A percentile compares a stretch with the other conserved stretches of the same genome.
These are phyloP conservation scores for Linyphia triangularis DNA, from an alignment of 2,888 invertebrate species.

Conservation along the genomic window DNA sequence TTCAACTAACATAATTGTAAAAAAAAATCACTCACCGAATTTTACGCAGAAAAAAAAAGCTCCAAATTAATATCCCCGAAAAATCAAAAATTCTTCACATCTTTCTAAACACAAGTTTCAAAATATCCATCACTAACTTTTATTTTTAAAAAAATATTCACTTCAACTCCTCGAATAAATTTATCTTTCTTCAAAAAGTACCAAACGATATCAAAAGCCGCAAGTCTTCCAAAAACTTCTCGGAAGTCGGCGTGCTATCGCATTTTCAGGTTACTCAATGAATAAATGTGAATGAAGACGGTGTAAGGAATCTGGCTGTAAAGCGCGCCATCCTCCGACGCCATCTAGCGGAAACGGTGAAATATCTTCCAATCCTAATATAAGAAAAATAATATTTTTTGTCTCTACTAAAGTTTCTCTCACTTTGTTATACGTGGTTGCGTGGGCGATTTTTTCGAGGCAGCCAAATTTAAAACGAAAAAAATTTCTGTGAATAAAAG, in stretches of 20 bases:
- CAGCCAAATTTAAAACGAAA: not conserved
- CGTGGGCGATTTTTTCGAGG: not conserved
- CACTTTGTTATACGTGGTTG: not conserved
- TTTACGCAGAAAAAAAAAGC: not conserved
- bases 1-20: no score
- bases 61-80: not conserved
- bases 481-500: not conserved
- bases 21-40: not conserved
- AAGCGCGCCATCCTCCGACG: not conserved
- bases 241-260: not conserved
- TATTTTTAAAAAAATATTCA: no score
- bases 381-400: not conserved
- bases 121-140: no score
- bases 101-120: no score
- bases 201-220: not conserved
- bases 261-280: not conserved
- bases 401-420: not conserved
- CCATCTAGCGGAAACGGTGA: not conserved
- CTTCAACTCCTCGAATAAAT: not conserved
- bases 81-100: not conserved
- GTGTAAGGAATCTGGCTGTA: not conserved
- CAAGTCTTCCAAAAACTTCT: not conserved
- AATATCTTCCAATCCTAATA: not conserved
- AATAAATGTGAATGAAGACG: slow-evolving; percentile 2
- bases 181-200: not conserved